phyloP scores from a whole-genome alignment of 2,888 invertebrate species.

The Lepidochitona cinerea region DNA sequence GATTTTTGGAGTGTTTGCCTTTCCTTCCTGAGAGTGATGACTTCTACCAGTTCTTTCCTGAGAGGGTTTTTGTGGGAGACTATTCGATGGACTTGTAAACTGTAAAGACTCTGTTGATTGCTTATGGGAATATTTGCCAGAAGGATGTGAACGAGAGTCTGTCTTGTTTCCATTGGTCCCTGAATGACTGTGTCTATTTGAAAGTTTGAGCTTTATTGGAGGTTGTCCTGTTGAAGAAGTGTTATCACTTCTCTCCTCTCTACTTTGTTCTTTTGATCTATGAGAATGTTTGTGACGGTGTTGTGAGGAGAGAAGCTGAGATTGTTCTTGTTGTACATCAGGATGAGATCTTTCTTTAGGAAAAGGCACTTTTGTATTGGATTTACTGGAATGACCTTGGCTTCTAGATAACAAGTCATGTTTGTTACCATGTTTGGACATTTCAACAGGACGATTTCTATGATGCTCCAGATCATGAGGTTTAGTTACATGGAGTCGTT shows the following conservation, averaged over 20 bases:
- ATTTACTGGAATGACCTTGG: too few relatives aligned
- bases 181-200: background rate
- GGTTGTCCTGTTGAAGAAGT: background rate
- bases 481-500: background rate
- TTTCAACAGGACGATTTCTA: background rate
- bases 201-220: background rate
- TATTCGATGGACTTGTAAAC: background rate
- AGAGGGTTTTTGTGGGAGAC: background rate
- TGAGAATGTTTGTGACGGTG: slow-evolving; percentile 2
- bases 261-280: slow-evolving; percentile 1
- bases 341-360: background rate
- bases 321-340: background rate
- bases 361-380: background rate
- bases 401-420: too few relatives aligned
- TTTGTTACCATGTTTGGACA: background rate
- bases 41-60: background rate
- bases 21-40: background rate
- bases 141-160: background rate
- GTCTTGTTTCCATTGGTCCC: slow-evolving; percentile 6
- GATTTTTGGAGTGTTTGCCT: background rate
- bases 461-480: background rate
- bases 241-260: background rate
- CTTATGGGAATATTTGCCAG: background rate
- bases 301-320: background rate
- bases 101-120: background rate